Evolutionary conservation across 2,797 vertebrate genomes (phyloP).

Genomic region (Lithobates pipiens): DNA sequence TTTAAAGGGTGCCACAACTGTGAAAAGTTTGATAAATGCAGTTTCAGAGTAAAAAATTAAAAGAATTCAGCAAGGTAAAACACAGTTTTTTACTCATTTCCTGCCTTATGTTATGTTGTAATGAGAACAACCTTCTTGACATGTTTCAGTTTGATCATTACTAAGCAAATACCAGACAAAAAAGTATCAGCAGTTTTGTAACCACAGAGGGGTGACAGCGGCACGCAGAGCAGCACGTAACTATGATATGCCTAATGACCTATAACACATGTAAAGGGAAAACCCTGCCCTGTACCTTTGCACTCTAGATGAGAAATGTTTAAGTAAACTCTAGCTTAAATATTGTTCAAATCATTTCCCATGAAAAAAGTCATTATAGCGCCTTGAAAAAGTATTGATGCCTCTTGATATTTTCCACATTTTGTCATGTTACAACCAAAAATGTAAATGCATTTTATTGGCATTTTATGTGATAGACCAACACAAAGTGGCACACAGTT

Average conservation of each 20-base stretch:
- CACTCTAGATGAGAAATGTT: constrained; percentile 21
- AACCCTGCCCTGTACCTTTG: constrained; percentile 39
- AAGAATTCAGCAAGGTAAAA: background rate
- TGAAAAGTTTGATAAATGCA: no score
- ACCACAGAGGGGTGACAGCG: constrained; percentile 20
- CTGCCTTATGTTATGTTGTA: constrained; percentile 1
- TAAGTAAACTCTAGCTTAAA: constrained; percentile 8
- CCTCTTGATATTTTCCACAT: no score
- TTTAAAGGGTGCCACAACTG: no score
- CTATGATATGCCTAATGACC: constrained; percentile 29
- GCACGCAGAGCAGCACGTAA: constrained; percentile 21
- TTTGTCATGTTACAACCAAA: no score
- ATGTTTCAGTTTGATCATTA: constrained; percentile 50
- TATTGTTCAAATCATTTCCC: background rate
- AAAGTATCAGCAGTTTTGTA: constrained; percentile 41
- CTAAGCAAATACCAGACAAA: constrained; percentile 43
- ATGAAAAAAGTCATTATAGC: background rate
- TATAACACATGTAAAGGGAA: constrained; percentile 29
- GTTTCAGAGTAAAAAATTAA: no score
- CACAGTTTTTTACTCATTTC: background rate
- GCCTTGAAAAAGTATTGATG: no score
- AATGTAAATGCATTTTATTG: no score
- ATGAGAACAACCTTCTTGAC: constrained; percentile 6
- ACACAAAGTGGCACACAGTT: no score
- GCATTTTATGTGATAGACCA: no score